Evolutionary conservation across 2,797 vertebrate genomes (phyloP).

Genomic region (Buceros bicornis): DNA sequence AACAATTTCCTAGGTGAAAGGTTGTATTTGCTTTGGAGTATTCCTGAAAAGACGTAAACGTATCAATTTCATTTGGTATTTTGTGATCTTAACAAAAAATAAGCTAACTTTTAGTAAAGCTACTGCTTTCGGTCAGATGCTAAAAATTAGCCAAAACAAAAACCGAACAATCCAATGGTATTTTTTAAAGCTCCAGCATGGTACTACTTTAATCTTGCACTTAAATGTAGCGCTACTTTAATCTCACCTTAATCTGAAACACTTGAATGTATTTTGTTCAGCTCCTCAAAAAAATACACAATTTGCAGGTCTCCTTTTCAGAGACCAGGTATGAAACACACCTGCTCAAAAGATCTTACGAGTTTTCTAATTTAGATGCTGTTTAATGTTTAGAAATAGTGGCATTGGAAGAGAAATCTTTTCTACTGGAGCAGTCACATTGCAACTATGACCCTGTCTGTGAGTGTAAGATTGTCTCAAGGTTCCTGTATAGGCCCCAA

Average conservation of each 20-base stretch:
- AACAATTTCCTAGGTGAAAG: not conserved
- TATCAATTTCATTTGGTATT: not conserved
- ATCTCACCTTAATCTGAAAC: not conserved
- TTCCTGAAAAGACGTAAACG: not conserved
- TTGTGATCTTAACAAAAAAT: not conserved
- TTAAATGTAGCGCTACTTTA: not conserved
- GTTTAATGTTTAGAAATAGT: not conserved
- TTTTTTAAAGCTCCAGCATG: not conserved
- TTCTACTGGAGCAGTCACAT: not conserved
- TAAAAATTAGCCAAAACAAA: not conserved
- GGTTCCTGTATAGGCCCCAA: not conserved
- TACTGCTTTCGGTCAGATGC: not conserved
- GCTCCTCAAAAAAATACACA: not conserved
- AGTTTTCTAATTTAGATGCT: not conserved
- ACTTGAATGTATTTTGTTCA: not conserved
- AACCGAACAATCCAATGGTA: not conserved
- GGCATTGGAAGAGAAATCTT: not conserved
- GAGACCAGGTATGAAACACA: not conserved
- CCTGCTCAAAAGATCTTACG: not conserved
- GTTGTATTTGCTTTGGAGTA: not conserved
- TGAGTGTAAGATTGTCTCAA: not conserved
- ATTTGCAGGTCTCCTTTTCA: not conserved
- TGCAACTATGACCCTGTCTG: not conserved
- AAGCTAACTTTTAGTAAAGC: not conserved
- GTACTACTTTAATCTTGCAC: not conserved